Percentiles rank a stretch among this genome's conserved stretches.
Evolutionary conservation across 2,888 invertebrate genomes (phyloP).

Genomic region (Liodrosophila aerea): DNA sequence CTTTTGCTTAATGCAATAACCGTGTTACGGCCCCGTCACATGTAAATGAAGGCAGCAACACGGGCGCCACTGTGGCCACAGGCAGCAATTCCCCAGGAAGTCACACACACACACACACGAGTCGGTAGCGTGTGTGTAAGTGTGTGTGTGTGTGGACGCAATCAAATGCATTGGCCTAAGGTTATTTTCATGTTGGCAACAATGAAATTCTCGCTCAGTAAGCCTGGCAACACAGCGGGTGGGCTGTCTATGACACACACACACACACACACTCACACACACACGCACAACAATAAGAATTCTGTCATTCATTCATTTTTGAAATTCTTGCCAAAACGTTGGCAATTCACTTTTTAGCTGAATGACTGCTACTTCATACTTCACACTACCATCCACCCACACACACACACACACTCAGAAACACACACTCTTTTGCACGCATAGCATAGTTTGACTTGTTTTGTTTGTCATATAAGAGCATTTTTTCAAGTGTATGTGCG

Average conservation of each 20-base stretch:
- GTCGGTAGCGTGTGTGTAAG: too few relatives aligned
- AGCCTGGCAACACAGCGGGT: constrained; percentile 26
- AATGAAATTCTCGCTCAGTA: constrained; percentile 45
- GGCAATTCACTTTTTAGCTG: constrained; percentile 35
- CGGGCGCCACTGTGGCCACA: constrained; percentile 19
- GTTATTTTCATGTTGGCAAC: constrained; percentile 64
- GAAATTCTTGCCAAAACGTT: constrained; percentile 24
- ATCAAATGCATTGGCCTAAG: constrained; percentile 65
- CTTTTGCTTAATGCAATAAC: constrained; percentile 74
- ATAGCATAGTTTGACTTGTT: not conserved
- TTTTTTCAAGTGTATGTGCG: constrained; percentile 20
- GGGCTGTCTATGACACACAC: constrained; percentile 23
- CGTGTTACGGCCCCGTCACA: constrained; percentile 65
- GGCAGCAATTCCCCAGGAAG: constrained; percentile 67
- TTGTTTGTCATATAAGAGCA: constrained; percentile 35
- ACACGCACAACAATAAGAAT: constrained; percentile 26
- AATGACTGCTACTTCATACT: constrained; percentile 11
- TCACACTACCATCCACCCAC: not conserved
- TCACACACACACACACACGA: constrained; percentile 33
- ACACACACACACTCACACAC: constrained; percentile 29
- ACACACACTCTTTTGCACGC: too few relatives aligned
- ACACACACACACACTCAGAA: too few relatives aligned
- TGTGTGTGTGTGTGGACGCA: constrained; percentile 37
- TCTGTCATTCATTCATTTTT: constrained; percentile 35
- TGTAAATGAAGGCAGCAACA: constrained; percentile 59